Evolutionary conservation across 2,113 vertebrate species (phyloP), one percentile per base, ranked within the genome.

Genomic region (Chascanopsetta lugubris): DNA sequence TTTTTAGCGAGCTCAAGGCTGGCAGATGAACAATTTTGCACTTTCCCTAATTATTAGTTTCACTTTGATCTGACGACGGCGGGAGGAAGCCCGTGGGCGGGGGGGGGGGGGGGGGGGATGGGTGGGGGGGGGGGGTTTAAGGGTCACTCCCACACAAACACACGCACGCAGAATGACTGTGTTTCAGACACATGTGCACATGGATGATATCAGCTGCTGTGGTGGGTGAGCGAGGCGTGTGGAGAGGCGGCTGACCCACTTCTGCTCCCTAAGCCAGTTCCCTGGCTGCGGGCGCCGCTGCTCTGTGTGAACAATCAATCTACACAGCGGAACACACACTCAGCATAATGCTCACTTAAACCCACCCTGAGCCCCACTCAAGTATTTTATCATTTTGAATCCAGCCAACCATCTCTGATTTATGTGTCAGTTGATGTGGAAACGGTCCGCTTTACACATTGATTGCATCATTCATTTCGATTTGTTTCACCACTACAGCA

Each of bases 191-290:
- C 60, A 43, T 50, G 57, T 69, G 59, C 47, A 18, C 36, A 17
- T 59, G 75, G 63, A 61, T 65, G 32, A 18, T 6, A 46, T 79
- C 71, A 80, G 63, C 61, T 36, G 40, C 54, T 76, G 66, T 57
- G 59, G 36, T 18, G 50, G 68, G n/a, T 60, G 67, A 69, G 54
- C 69, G 60, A 72, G 76, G 34, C 64, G 66, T 10, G 20, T 66
- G 68, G 65, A 59, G 66, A 76, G 68, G 72, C 32, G 25, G 69
- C 71, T 88, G 87, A 90, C 87, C 84, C 83, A 87, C 3, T 87
- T 89, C 64, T 85, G 61, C 73, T 70, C 66, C 66, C 17, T 70
- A 68, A 81, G 69, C 64, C 74, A 57, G 61, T 38, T 72, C 30
- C 11, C 65, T 63, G 65, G 53, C 51, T 66, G 45, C 43, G 62